Evolutionary conservation across 2,113 vertebrate species (phyloP), one percentile per base, ranked within the genome.

Genomic region (Callipepla californica): DNA sequence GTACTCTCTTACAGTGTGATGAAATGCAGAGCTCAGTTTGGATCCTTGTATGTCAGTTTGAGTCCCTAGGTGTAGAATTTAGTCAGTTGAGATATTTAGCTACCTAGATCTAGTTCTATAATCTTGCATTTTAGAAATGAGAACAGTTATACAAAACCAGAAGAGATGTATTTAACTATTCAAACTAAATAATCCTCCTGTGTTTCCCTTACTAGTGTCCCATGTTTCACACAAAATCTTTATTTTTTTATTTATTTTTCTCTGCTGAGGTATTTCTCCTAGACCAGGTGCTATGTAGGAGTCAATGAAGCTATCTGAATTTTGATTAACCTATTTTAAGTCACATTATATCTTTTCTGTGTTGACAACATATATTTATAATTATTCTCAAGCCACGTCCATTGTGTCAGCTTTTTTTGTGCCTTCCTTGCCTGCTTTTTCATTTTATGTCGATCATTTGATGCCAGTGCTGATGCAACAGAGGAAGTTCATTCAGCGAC

Each of bases 161-260:
- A 18, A 25, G 25, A 42, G 14, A 19, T 42, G 7, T 6, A 2
- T 69, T 66, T 66, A 89, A 61, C 4, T 13, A 17, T 86, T 72
- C 5, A 12, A 28, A 40, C 6, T 58, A 61, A 78, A 42, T 36
- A 19, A 58, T 13, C 4, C 22, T 6, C 23, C 21, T 1, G 1
- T 42, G 8, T 75, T 69, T 65, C 8, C 61, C 22, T 38, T 30
- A n/a, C 10, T 59, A 23, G 34, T 32, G 30, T 51, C n/a, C n/a
- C 0, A 0, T 68, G 32, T 62, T 84, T 65, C 36, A 40, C 7
- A 47, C 0, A 47, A 47, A 23, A 1, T 32, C 17, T 22, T 48
- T 4, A 20, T 25, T n/a, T 58, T 32, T 51, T 51, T 51, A 40
- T 13, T 17, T 53, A 16, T 30, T 21, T 62, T 22, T 11, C 34